A percentile compares a stretch with the other conserved stretches of the same genome.
Conservation (phyloP, 2,113 vertebrate species). For the Mixornis gularis region DNA sequence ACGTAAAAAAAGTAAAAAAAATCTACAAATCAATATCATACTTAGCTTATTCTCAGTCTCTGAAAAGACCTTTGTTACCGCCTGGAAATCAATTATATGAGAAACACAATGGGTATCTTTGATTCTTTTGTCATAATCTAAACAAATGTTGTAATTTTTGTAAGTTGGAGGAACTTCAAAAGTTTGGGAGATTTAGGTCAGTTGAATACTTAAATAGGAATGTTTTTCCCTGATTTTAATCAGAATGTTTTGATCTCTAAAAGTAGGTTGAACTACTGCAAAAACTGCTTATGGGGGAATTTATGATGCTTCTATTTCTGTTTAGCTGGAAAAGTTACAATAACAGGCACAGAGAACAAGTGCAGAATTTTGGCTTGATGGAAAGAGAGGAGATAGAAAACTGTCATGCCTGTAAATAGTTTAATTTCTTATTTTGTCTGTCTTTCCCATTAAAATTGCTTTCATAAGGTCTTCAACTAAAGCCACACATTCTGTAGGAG, state of each 20-base stretch:
- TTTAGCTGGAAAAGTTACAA: neutral
- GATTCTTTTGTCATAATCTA: neutral
- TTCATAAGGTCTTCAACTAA: neutral
- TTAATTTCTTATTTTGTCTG: neutral
- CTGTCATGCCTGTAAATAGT: neutral
- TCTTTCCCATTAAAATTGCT: neutral
- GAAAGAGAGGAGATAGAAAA: neutral
- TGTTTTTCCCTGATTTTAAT: neutral
- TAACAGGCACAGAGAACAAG: neutral
- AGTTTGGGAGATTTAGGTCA: slow-evolving; percentile 25
- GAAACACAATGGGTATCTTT: neutral
- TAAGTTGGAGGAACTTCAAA: neutral
- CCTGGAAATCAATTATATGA: neutral
- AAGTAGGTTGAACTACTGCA: neutral
- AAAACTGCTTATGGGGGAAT: neutral
- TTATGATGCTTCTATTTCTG: neutral
- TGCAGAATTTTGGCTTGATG: neutral
- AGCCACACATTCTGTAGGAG: neutral
- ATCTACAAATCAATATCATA: neutral
- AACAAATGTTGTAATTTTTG: neutral
- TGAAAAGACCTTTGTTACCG: slow-evolving; percentile 4
- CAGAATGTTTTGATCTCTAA: slow-evolving; percentile 26
- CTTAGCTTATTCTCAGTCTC: neutral
- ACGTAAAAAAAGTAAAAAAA: neutral
- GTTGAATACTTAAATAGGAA: neutral